Evolutionary conservation across 2,888 invertebrate species (phyloP).

Genomic region (Himalopsyche kuldschensis): DNA sequence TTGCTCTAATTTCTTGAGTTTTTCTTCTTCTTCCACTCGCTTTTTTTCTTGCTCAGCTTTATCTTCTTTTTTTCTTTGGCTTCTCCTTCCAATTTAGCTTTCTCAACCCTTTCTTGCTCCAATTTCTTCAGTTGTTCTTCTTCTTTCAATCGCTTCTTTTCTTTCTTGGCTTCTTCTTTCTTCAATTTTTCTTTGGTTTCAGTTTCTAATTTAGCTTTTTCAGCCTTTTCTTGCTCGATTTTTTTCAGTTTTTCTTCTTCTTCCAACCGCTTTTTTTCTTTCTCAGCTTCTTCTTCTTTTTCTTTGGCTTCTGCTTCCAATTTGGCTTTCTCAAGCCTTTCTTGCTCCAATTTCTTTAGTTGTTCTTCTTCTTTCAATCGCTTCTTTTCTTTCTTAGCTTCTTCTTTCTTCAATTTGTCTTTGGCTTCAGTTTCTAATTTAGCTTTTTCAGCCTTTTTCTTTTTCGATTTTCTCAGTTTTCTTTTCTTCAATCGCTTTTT

Average conservation of each 20-base stretch:
- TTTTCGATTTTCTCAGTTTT: not conserved
- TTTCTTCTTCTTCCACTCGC: not conserved
- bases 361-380: conserved; percentile 25
- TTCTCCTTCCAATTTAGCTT: conserved; percentile 24
- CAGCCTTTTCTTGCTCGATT: no score
- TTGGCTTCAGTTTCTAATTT: not conserved
- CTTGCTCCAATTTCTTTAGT: not conserved
- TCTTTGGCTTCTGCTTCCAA: conserved; percentile 29
- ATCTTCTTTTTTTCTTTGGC: conserved; percentile 29
- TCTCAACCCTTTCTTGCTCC: conserved; percentile 26
- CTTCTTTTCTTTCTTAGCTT: conserved; percentile 28
- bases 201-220: conserved; percentile 43
- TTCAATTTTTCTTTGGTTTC: conserved; percentile 40
- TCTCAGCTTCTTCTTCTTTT: conserved; percentile 40
- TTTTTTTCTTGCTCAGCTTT: conserved; percentile 31
- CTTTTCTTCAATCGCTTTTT: not conserved
- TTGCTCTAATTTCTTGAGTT: conserved; percentile 22
- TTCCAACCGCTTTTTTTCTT: conserved; percentile 40
- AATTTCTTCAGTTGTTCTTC: conserved; percentile 14
- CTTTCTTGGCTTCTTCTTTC: conserved; percentile 26
- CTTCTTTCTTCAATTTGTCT: conserved; percentile 35
- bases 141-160: not conserved
- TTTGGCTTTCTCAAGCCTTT: conserved; percentile 27
- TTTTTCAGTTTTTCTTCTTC: no score
- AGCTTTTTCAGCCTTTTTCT: not conserved